Base-by-base conservation (phyloP, 1,140 invertebrate genomes). In the Hestina assimilis region DNA sequence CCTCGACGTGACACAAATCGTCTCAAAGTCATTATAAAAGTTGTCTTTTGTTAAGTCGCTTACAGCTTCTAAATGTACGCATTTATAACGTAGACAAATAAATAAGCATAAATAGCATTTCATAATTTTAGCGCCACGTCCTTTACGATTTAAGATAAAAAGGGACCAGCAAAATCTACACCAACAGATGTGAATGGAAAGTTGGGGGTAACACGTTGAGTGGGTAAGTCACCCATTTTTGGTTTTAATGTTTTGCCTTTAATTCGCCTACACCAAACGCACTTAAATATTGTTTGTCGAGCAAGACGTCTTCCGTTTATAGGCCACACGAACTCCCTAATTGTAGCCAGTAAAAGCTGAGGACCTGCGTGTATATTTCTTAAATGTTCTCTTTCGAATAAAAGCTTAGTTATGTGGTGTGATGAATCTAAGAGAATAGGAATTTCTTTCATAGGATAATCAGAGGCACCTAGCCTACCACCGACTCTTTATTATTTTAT, bases 51-150 rank as follows among this genome's bases (percentile, higher is more conserved):
- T 53, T 6, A 73, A 23, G 29, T 62, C 63, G 35, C 52, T 59
- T 3, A 69, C 64, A 5, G 48, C 57, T 55, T 69, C 66, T 9
- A 67, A 38, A 43, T 69, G 70, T 4, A 67, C 14, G 33, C 62
- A 66, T 41, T 69, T 73, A 38, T 53, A 67, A 12, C 60, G 33
- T 11, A 73, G 26, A 48, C 64, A 73, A 11, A 73, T 52, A 53
- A 73, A 73, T 20, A 73, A 12, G 42, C 66, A 69, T 17, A 67
- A 24, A 31, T 72, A 63, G 52, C 50, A 53, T 42, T 71, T 71
- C 5, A 56, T 26, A 48, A 66, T 15, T 2, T 29, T 35, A 28
- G 26, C 23, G 1, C 63, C 68, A 40, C 58, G 56, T 7, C 60
- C 68, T 23, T 63, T 66, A 8, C 61, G 48, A 50, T 66, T 64